Evolutionary conservation across 1,140 invertebrate species (phyloP), one percentile per base, ranked within the genome.

Genomic region (Ceratosolen solmsi): DNA sequence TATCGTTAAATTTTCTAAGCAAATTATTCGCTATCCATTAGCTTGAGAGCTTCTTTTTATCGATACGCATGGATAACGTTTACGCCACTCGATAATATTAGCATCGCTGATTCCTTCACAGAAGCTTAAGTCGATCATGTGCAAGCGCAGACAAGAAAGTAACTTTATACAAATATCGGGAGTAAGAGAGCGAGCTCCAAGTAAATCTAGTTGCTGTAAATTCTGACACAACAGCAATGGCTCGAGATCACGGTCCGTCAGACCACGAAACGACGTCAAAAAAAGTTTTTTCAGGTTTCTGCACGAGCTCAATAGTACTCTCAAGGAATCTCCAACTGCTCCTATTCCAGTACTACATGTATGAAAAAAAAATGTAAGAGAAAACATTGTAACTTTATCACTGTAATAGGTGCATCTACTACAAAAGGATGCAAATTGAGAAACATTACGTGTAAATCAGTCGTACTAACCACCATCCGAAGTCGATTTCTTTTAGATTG

Each of bases 401-500:
- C n/a, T n/a, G n/a, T n/a, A n/a, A n/a, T n/a, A n/a, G n/a, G n/a
- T n/a, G n/a, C n/a, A n/a, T n/a, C n/a, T n/a, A n/a, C n/a, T n/a
- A n/a, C n/a, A n/a, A n/a, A n/a, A n/a, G n/a, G n/a, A n/a, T n/a
- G n/a, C n/a, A n/a, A n/a, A n/a, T n/a, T n/a, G n/a, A n/a, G n/a
- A n/a, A n/a, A n/a, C n/a, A n/a, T n/a, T n/a, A n/a, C n/a, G n/a
- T n/a, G n/a, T n/a, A n/a, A n/a, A n/a, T n/a, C n/a, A 79, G 75
- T 22, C 20, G 68, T 54, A 93, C 95, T 93, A 90, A 96, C 96
- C 96, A 97, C 97, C 97, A 98, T 75, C 97, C 96, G 79, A 98
- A 93, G 92, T 98, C 97, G 27, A 98, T 90, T 90, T 98, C 96
- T 87, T 95, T 94, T 25, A 98, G 89, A 63, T 94, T 91, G 79